Percentiles rank a stretch among this genome's conserved stretches.
These are phyloP conservation scores for Chloroclysta siterata DNA, from an alignment of 2,888 invertebrate genomes.

Conservation along the genomic window DNA sequence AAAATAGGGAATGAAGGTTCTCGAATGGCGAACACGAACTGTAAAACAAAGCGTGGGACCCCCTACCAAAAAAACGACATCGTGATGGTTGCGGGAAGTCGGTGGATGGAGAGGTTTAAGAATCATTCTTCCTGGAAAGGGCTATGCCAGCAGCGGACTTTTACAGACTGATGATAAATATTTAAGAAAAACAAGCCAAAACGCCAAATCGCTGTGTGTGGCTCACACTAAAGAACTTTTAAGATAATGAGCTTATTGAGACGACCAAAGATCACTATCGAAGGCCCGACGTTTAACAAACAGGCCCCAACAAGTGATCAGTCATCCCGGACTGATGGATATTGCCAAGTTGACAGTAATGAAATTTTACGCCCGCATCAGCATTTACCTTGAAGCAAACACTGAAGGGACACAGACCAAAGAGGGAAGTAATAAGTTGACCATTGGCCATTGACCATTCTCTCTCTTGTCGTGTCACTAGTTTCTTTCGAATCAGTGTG, in stretches of 20 bases:
- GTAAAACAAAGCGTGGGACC: too few species aligned
- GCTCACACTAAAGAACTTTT: slow-evolving; percentile 15
- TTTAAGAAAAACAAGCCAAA: background rate
- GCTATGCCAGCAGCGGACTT: too few species aligned
- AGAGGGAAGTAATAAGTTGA: background rate
- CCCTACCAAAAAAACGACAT: too few species aligned
- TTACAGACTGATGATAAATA: too few species aligned
- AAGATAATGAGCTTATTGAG: slow-evolving; percentile 27
- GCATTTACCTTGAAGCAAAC: slow-evolving; percentile 50
- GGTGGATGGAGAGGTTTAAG: too few species aligned
- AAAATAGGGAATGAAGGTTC: too few species aligned
- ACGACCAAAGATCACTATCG: slow-evolving; percentile 41
- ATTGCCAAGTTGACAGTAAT: slow-evolving; percentile 69
- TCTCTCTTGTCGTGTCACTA: too few species aligned
- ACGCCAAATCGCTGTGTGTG: slow-evolving; percentile 19
- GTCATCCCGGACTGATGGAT: slow-evolving; percentile 71
- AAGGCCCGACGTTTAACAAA: slow-evolving; percentile 66
- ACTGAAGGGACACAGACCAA: background rate
- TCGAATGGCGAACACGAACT: too few species aligned
- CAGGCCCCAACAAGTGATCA: slow-evolving; percentile 68
- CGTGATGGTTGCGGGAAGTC: too few species aligned
- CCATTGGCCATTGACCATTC: too few species aligned
- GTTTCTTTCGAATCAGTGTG: too few species aligned
- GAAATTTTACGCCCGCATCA: slow-evolving; percentile 76
- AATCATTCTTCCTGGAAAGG: too few species aligned